Conservation (phyloP, 2,797 vertebrate species). For the Rhinatrema bivittatum region DNA sequence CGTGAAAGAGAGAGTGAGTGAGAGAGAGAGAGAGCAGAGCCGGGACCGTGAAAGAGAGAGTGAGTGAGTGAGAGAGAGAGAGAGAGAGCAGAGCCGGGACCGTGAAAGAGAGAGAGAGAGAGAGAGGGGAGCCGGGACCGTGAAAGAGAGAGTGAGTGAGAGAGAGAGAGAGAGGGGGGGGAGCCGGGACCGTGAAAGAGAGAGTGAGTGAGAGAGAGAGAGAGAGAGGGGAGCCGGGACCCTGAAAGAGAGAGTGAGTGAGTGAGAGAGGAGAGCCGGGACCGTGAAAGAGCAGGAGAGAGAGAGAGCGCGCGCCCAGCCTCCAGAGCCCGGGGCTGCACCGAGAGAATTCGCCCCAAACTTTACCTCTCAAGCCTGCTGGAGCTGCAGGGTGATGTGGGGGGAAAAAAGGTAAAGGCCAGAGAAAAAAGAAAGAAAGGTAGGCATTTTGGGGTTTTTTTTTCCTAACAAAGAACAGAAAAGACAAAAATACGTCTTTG, state of each 20-base stretch:
- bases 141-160: conserved; percentile 43
- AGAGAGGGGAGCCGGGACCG: too few species aligned
- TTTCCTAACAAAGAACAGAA: too few species aligned
- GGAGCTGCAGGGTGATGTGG: background rate
- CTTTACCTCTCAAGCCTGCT: background rate
- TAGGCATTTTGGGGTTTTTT: conserved; percentile 1
- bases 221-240: conserved; percentile 73
- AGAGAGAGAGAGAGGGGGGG: too few species aligned
- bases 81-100: too few species aligned
- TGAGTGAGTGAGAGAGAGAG: too few species aligned
- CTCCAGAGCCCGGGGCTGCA: conserved; percentile 39
- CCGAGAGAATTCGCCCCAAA: conserved; percentile 22
- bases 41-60: conserved; percentile 47
- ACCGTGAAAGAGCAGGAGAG: conserved; percentile 41
- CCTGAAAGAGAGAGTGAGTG: too few species aligned
- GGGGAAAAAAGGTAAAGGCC: background rate
- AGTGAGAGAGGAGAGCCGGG: conserved; percentile 74
- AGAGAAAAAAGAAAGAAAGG: conserved; percentile 10
- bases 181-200: conserved; percentile 47
- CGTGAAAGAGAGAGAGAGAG: conserved; percentile 40
- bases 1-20: conserved; percentile 45
- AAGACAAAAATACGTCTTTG: too few species aligned
- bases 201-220: conserved; percentile 46
- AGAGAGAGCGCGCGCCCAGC: conserved; percentile 24
- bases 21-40: too few species aligned